phyloP scores from a whole-genome alignment of 2,113 vertebrate species.

The Irena cyanogastra region DNA sequence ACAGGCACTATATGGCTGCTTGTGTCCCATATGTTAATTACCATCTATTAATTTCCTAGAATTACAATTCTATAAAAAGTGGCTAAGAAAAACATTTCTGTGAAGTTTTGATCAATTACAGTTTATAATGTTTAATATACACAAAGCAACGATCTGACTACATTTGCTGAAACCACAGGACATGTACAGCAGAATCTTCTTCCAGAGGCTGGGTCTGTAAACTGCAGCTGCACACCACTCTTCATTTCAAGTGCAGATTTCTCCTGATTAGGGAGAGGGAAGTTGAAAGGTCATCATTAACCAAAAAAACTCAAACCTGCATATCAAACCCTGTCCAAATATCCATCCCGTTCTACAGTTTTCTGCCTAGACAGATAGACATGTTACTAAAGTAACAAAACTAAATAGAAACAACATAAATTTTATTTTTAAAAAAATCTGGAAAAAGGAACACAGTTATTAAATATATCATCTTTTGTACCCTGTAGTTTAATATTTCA shows the following conservation, averaged over 20 bases:
- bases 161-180: neutral
- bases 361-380: neutral
- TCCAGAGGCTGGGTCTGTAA: neutral
- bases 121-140: neutral
- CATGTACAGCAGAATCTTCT: neutral
- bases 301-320: neutral
- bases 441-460: neutral
- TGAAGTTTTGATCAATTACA: neutral
- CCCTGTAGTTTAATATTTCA: conserved; percentile 41
- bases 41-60: conserved; percentile 15
- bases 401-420: neutral
- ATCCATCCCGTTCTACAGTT: neutral
- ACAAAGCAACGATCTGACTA: neutral
- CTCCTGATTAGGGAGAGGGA: conserved; percentile 50
- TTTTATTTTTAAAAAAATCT: neutral
- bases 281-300: conserved; percentile 24
- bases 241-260: conserved; percentile 18
- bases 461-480: conserved; percentile 21
- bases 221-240: conserved; percentile 29
- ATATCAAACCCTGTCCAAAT: neutral
- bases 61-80: conserved; percentile 12
- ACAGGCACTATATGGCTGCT: conserved; percentile 35
- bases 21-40: neutral
- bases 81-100: neutral
- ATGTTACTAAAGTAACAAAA: neutral